A percentile compares a stretch with the other conserved stretches of the same genome.
Conservation (phyloP, 2,797 vertebrate species). For the Hozukius guyotensis region DNA sequence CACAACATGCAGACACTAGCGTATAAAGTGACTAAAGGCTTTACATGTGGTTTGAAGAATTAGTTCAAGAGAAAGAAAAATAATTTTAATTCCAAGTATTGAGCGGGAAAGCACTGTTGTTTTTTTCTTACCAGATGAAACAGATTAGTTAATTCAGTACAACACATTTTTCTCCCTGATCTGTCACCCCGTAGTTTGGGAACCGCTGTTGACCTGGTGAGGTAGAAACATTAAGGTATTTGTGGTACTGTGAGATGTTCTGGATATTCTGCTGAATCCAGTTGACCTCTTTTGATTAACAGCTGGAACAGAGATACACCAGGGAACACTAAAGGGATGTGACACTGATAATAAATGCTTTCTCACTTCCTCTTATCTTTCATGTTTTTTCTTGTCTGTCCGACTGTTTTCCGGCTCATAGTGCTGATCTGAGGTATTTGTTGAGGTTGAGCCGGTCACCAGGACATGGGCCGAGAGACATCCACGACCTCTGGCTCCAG, state of each 20-base stretch:
- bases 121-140: not conserved
- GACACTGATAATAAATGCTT: slow-evolving; percentile 50
- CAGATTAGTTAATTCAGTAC: not conserved
- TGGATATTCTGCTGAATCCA: not conserved
- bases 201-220: not conserved
- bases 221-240: not conserved
- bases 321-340: slow-evolving; percentile 30
- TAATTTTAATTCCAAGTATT: not conserved
- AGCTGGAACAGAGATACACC: not conserved
- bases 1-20: not conserved
- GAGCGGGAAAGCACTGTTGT: not conserved
- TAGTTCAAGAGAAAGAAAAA: not conserved
- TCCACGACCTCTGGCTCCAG: not conserved
- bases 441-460: slow-evolving; percentile 16
- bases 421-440: slow-evolving; percentile 48
- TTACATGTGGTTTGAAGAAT: not conserved
- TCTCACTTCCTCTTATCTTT: slow-evolving; percentile 57
- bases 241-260: too few relatives aligned
- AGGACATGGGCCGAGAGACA: not conserved
- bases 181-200: not conserved
- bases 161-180: not conserved
- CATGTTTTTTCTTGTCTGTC: slow-evolving; percentile 20
- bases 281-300: slow-evolving; percentile 8
- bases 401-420: slow-evolving; percentile 28
- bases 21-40: not conserved